Percentiles rank a stretch among this genome's conserved stretches.
These are phyloP conservation scores for Cabera pusaria DNA, from an alignment of 2,888 invertebrate genomes.

Conservation along the genomic window DNA sequence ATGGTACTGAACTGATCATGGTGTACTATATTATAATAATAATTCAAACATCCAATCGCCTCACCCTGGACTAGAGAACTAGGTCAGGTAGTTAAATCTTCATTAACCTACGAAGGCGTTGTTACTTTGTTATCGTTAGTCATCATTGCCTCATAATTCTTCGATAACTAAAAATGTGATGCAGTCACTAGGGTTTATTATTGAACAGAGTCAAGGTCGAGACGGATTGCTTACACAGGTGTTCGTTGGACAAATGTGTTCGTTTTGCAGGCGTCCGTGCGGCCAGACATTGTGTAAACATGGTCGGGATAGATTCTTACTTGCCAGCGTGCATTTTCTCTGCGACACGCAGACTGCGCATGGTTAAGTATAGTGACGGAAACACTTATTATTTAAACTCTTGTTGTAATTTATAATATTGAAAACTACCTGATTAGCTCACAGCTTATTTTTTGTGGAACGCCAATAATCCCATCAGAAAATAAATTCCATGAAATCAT, in stretches of 20 bases:
- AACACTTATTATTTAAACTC: no score
- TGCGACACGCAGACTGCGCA: slow-evolving; percentile 10
- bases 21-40: no score
- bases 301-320: slow-evolving; percentile 23
- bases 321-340: slow-evolving; percentile 27
- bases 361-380: no score
- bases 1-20: no score
- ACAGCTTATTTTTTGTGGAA: no score
- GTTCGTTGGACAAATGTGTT: slow-evolving; percentile 31
- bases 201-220: slow-evolving; percentile 46
- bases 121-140: slow-evolving; percentile 5
- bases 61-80: slow-evolving; percentile 5
- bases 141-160: slow-evolving; percentile 5
- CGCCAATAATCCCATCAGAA: no score
- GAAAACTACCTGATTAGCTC: no score
- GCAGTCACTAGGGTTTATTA: slow-evolving; percentile 18
- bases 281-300: slow-evolving; percentile 33
- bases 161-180: slow-evolving; percentile 17
- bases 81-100: slow-evolving; percentile 7
- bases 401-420: no score
- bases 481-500: no score
- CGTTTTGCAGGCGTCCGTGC: slow-evolving; percentile 16
- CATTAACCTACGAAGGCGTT: slow-evolving; percentile 4
- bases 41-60: no score
- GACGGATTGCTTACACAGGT: slow-evolving; percentile 51